Base-by-base conservation (phyloP, 2,888 invertebrate species). In the Trichopria drosophilae region DNA sequence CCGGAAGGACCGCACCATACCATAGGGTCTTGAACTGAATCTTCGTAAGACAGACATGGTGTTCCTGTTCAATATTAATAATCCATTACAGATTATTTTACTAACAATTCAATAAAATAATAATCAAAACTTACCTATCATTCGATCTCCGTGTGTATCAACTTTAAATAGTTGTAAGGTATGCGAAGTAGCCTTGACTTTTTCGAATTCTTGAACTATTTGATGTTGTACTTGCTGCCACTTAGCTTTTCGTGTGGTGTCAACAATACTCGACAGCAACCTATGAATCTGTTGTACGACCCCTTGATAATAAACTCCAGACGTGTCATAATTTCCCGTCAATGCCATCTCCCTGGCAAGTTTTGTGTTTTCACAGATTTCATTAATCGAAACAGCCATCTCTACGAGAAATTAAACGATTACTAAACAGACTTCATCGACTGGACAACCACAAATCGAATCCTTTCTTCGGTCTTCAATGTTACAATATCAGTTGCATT, bases 361-460 rank as follows among this genome's bases (percentile, higher is more conserved):
- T 78, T 92, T 93, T 53, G 94, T 90, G 80, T 94, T 95, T 80
- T 95, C 94, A 81, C 88, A 89, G 78, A 94, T 92, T 81, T 93
- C 93, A 77, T 86, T 87, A 76, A 90, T 85, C 72, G 88, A 88
- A 77, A 90, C 88, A 79, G 90, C 89, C 92, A 93, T 92, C 63
- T 65, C 68, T 68, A 64, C 62, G 65, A 66, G 59, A 62, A 40
- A 24, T 19, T 12, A 26, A 42, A 31, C 16, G n/a, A n/a, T n/a
- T n/a, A n/a, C n/a, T n/a, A n/a, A n/a, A n/a, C n/a, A n/a, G n/a
- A n/a, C n/a, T n/a, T n/a, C n/a, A n/a, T n/a, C n/a, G n/a, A n/a
- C n/a, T n/a, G n/a, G n/a, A n/a, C n/a, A n/a, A n/a, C n/a, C n/a
- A n/a, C n/a, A n/a, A n/a, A n/a, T n/a, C n/a, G n/a, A n/a, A n/a